A percentile compares a stretch with the other conserved stretches of the same genome.
phyloP scores from a whole-genome alignment of 1,140 invertebrate species.

The Littorina saxatilis region DNA sequence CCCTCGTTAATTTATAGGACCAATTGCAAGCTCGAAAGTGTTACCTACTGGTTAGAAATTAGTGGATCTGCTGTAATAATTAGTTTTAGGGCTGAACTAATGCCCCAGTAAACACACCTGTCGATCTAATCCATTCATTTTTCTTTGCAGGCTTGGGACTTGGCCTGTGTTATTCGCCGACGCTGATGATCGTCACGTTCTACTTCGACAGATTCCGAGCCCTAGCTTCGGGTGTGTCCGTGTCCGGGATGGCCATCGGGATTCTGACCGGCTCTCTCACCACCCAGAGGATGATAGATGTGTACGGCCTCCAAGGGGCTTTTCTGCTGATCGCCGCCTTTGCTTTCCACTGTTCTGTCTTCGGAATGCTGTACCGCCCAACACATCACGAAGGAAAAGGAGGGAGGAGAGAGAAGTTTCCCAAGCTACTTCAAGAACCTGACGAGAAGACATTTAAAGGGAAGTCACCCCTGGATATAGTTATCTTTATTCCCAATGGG shows the following conservation, averaged over 20 bases:
- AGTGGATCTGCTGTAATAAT: too few species aligned
- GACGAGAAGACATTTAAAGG: neutral
- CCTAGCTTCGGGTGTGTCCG: constrained; percentile 1
- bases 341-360: neutral
- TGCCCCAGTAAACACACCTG: too few species aligned
- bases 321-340: neutral
- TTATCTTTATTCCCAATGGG: too few species aligned
- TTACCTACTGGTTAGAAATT: too few species aligned
- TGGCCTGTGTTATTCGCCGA: neutral
- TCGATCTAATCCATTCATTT: too few species aligned
- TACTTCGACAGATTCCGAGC: constrained; percentile 5
- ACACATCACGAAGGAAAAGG: neutral
- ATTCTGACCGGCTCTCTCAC: constrained; percentile 1
- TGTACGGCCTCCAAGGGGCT: constrained; percentile 1
- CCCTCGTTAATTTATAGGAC: too few species aligned
- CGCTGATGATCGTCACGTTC: constrained; percentile 1
- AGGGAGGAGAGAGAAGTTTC: neutral
- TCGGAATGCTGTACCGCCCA: neutral
- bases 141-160: neutral
- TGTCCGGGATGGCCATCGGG: neutral
- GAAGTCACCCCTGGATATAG: neutral
- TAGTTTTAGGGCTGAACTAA: too few species aligned
- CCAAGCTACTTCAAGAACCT: neutral
- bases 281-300: neutral
- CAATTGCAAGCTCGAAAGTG: too few species aligned